These are phyloP conservation scores for Danio rerio DNA, from an alignment of 2,113 vertebrate genomes.

Conservation along the genomic window DNA sequence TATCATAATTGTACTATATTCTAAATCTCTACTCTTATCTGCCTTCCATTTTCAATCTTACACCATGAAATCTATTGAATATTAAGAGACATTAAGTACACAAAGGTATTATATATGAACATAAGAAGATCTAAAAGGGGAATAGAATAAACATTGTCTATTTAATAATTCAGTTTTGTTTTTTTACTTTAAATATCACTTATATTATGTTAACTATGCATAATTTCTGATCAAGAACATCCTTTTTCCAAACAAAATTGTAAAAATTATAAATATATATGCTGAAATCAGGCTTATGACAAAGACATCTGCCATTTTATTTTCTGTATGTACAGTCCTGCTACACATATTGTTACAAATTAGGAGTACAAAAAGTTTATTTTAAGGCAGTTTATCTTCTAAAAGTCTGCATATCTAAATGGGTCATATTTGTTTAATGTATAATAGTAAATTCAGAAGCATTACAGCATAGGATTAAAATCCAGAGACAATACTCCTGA, in stretches of 20 bases:
- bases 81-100: neutral
- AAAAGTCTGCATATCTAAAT: neutral
- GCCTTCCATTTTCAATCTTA: neutral
- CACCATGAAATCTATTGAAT: neutral
- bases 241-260: neutral
- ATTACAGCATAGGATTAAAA: constrained; percentile 32
- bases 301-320: neutral
- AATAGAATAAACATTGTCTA: neutral
- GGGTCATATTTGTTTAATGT: neutral
- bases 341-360: too few relatives aligned
- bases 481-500: constrained; percentile 4
- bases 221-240: neutral
- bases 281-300: neutral
- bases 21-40: too few relatives aligned
- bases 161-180: neutral
- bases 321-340: too few relatives aligned
- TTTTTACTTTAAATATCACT: neutral
- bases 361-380: neutral
- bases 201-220: neutral
- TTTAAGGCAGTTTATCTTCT: neutral
- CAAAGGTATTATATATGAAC: too few relatives aligned
- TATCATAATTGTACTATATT: too few relatives aligned
- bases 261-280: neutral
- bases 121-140: neutral
- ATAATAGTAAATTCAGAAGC: constrained; percentile 31